Base-by-base conservation (phyloP, 2,797 vertebrate genomes). In the Gymnothorax reevesii region DNA sequence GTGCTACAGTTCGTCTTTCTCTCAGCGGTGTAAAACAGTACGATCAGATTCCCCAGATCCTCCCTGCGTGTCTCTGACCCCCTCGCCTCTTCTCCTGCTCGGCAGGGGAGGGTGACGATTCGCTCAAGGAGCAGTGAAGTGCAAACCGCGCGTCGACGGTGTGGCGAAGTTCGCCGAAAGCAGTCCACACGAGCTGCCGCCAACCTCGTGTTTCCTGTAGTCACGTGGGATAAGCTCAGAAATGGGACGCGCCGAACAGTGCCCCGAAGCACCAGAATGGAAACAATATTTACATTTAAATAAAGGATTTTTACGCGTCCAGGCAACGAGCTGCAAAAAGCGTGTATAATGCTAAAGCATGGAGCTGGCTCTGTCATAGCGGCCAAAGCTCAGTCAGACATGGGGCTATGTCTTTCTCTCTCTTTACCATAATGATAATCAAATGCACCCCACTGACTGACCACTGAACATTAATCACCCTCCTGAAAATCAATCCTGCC, bases 271-370 rank as follows among this genome's bases (percentile, higher is more conserved):
- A 49, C 75, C 17, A 49, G 49, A 79, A 54, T 42, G 8, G 75
- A 54, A 79, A 54, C 20, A 77, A 42, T 77, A 77, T 79, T 79
- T 79, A 79, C 42, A 79, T 54, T 52, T 79, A 79, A 79, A 52
- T 79, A 42, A 79, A 22, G 42, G 75, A 52, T 42, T 42, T 54
- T 79, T 20, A 52, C 7, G 13, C 75, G 15, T 20, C 75, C 2
- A 0, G 42, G 73, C 73, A 10, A 15, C 71, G n/a, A 25, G 1
- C 71, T 0, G 71, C 71, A 22, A 77, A 69, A 49, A 77, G 73
- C 13, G 10, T 15, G 33, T 2, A 17, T 4, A 42, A 5, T 42
- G 49, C 15, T 42, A 54, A 71, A 49, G 6, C 15, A 4, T 0
- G 17, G 49, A 52, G 75, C 69, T 0, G 42, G 33, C 33, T 4